Evolutionary conservation across 2,797 vertebrate genomes (phyloP), one percentile per base, ranked within the genome.

Genomic region (Oreochromis mossambicus): DNA sequence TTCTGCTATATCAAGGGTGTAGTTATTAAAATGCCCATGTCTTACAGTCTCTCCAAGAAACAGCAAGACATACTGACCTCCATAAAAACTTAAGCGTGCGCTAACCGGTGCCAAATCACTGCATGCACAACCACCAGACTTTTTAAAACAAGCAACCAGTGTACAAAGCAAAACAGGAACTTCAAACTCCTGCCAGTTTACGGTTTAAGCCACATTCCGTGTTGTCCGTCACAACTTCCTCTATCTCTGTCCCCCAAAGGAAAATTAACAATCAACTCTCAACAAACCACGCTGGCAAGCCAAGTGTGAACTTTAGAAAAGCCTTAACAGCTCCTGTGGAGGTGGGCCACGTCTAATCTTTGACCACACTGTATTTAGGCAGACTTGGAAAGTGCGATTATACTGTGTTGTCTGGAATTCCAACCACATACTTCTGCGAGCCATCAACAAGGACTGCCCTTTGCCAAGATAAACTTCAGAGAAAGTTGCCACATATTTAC

Each of bases 401-500:
- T 85, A 88, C 84, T 86, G 83, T 91, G 90, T 83, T 90, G 89
- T 90, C 81, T 91, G 85, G 87, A 88, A 89, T 81, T 87, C 77
- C 68, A 50, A 89, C 91, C 93, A 83, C 91, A 91, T 82, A 76
- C 85, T 90, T 87, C 87, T 52, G 84, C 82, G 80, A 93, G 89
- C 88, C 92, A 93, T 92, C 91, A 92, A 93, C 91, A 90, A 87
- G 55, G 56, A 76, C 75, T 4, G 51, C 68, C 82, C 46, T 85
- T 70, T 32, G 84, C 91, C 92, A 92, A 92, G 85, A 93, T 86
- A 92, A 92, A 94, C 92, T 84, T 89, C 84, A 80, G 92, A 90
- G 87, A 56, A 85, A 61, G 83, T 84, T 83, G 85, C 84, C 86
- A 80, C 79, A 89, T 86, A 85, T 94, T 89, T 91, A 86, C 77